Conservation (phyloP, 1,140 invertebrate genomes). For the Penaeus indicus region DNA sequence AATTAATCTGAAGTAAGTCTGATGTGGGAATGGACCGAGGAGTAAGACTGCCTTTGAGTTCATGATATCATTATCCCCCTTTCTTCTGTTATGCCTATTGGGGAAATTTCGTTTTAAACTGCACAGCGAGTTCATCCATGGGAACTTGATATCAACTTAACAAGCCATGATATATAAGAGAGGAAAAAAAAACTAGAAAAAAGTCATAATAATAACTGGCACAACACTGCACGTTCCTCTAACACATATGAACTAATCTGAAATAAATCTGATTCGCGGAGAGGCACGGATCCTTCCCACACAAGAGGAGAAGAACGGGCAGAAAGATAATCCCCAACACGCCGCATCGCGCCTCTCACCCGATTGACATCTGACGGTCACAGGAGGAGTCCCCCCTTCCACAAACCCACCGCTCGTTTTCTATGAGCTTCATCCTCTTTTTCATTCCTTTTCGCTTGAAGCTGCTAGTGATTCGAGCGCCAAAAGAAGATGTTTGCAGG, state of each 20-base stretch:
- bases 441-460: conserved; percentile 4
- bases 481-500: too few species aligned
- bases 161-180: too few species aligned
- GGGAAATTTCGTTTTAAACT: too few species aligned
- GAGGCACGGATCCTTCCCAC: neutral
- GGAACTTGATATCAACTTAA: too few species aligned
- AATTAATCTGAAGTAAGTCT: conserved; percentile 58
- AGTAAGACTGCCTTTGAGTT: neutral
- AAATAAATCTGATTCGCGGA: conserved; percentile 25
- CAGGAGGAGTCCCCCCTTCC: neutral
- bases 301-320: conserved; percentile 18
- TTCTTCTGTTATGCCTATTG: neutral
- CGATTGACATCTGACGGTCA: conserved; percentile 44
- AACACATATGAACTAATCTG: conserved; percentile 6
- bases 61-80: neutral
- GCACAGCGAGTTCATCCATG: too few species aligned
- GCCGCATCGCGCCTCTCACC: conserved; percentile 19
- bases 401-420: neutral
- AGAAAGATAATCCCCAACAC: conserved; percentile 18
- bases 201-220: too few species aligned
- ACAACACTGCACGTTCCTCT: neutral
- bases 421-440: conserved; percentile 17
- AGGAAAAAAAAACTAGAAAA: too few species aligned
- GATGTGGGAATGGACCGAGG: conserved; percentile 20
- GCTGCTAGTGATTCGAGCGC: neutral